A percentile compares a stretch with the other conserved stretches of the same genome.
These are phyloP conservation scores for Holocentrus rufus DNA, from an alignment of 2,797 vertebrate genomes.

Conservation along the genomic window DNA sequence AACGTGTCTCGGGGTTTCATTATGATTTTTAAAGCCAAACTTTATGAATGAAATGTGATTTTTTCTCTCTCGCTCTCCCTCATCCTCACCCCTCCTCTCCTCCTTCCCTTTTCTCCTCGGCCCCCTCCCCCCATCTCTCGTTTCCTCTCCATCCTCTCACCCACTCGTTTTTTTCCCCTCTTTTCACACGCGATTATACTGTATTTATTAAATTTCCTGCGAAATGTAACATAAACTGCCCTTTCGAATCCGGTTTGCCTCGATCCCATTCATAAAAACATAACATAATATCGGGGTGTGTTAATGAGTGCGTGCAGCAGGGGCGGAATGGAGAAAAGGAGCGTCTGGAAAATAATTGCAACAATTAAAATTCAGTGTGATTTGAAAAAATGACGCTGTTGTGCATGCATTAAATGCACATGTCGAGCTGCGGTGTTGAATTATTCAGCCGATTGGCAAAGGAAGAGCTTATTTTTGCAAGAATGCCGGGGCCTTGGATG, in stretches of 20 bases:
- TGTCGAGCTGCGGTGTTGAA: constrained; percentile 59
- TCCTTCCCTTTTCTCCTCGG: constrained; percentile 74
- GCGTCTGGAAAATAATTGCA: constrained; percentile 58
- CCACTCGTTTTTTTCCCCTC: constrained; percentile 71
- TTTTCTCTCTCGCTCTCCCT: constrained; percentile 78
- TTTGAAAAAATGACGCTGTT: constrained; percentile 16
- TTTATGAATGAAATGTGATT: constrained; percentile 91
- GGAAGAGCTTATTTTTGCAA: constrained; percentile 52
- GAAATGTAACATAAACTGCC: constrained; percentile 46
- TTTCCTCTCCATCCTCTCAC: constrained; percentile 78
- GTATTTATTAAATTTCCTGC: constrained; percentile 38
- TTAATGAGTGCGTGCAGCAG: constrained; percentile 75
- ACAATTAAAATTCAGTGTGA: constrained; percentile 46
- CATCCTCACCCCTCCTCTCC: constrained; percentile 76
- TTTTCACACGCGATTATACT: constrained; percentile 60
- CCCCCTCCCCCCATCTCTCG: constrained; percentile 76
- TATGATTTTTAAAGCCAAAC: constrained; percentile 90
- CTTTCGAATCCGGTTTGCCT: constrained; percentile 73
- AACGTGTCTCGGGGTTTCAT: constrained; percentile 86
- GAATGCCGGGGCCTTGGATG: constrained; percentile 77
- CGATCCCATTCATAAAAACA: constrained; percentile 88
- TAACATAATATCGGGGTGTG: constrained; percentile 67
- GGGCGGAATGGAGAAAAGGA: constrained; percentile 70
- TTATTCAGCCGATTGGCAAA: constrained; percentile 69
- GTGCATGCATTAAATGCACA: constrained; percentile 52